These are phyloP conservation scores for Saxicola maurus DNA, from an alignment of 2,797 vertebrate species.

Conservation along the genomic window DNA sequence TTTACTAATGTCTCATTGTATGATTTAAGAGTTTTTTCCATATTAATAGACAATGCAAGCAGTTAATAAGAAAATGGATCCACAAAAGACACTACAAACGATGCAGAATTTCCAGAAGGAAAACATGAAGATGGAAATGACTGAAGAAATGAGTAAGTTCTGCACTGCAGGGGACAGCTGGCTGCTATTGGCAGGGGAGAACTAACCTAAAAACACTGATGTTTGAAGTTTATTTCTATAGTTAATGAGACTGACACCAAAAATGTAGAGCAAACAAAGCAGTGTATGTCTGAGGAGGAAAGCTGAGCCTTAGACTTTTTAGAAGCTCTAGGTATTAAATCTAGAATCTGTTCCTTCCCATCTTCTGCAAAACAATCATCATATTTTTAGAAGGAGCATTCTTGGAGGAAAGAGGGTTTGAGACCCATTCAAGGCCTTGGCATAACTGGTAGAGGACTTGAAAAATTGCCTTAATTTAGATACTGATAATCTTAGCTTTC, in stretches of 20 bases:
- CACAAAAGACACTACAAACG: conserved; percentile 93
- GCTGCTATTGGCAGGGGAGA: not conserved
- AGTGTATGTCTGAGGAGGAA: not conserved
- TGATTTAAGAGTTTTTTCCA: not conserved
- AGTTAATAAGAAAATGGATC: conserved; percentile 98
- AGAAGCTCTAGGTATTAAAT: not conserved
- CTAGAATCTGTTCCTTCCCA: not conserved
- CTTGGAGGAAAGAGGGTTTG: not conserved
- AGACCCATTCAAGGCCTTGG: not conserved
- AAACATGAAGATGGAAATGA: conserved; percentile 99
- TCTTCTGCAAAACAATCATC: not conserved
- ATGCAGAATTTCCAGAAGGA: conserved; percentile 99
- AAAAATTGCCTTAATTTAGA: not conserved
- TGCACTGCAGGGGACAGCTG: not conserved
- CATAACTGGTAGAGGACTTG: not conserved
- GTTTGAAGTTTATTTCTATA: not conserved
- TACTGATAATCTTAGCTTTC: not conserved
- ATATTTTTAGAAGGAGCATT: not conserved
- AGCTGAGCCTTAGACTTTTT: not conserved
- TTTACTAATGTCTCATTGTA: not conserved
- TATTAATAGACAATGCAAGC: conserved; percentile 90
- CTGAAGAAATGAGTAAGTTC: conserved; percentile 95
- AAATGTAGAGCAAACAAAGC: not conserved
- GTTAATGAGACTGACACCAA: not conserved
- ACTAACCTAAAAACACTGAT: not conserved